These are phyloP conservation scores for Amphimedon queenslandica DNA, from an alignment of 37 sponge, comb jelly and placozoan species.

Conservation along the genomic window DNA sequence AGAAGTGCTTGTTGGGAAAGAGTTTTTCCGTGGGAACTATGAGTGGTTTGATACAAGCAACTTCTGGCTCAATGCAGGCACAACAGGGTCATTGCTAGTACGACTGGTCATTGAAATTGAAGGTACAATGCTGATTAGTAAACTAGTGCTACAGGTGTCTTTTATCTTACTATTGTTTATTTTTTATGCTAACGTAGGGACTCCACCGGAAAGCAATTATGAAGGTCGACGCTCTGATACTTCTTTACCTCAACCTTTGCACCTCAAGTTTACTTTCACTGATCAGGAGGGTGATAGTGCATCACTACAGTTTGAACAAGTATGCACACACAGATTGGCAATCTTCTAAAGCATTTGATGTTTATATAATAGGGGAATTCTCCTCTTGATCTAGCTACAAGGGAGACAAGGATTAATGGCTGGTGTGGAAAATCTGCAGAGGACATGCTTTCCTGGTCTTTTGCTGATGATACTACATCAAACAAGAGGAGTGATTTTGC, in stretches of 20 bases:
- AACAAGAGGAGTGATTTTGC: background rate
- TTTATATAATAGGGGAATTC: background rate
- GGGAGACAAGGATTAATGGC: background rate
- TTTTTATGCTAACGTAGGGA: background rate
- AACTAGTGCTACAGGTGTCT: background rate
- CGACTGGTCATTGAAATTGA: constrained; percentile 32
- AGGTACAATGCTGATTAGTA: constrained; percentile 29
- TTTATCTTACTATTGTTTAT: background rate
- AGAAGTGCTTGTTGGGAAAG: constrained; percentile 12
- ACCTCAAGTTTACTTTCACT: constrained; percentile 41
- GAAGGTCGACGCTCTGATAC: constrained; percentile 30
- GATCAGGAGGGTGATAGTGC: constrained; percentile 40
- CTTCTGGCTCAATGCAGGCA: constrained; percentile 35
- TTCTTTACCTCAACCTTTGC: constrained; percentile 65
- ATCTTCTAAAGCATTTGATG: background rate
- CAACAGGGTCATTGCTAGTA: constrained; percentile 27
- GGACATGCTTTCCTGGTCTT: background rate
- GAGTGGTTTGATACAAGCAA: constrained; percentile 36
- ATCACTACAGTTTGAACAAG: constrained; percentile 56
- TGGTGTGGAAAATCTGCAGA: background rate
- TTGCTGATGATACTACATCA: background rate
- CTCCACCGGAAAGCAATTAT: constrained; percentile 3
- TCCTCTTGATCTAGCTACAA: background rate
- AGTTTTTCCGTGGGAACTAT: constrained; percentile 4
- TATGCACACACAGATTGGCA: background rate